Evolutionary conservation across 2,888 invertebrate species (phyloP).

Genomic region (Acheta domesticus): DNA sequence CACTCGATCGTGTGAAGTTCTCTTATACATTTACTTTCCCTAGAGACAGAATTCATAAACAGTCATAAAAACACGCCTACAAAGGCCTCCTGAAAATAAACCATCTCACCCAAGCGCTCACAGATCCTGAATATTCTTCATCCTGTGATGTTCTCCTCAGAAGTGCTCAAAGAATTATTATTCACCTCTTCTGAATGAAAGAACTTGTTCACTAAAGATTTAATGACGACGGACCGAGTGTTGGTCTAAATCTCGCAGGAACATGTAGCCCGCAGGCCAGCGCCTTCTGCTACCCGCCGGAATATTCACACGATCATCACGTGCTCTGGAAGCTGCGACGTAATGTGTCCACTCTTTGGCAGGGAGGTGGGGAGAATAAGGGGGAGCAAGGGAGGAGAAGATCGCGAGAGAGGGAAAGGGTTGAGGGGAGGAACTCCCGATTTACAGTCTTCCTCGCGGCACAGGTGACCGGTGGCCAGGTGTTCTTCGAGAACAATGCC

Average conservation of each 20-base stretch:
- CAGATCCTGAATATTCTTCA: background rate
- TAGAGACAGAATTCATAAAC: background rate
- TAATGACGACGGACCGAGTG: background rate
- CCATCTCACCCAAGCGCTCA: background rate
- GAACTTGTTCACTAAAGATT: constrained; percentile 9
- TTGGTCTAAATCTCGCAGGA: background rate
- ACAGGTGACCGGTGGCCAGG: background rate
- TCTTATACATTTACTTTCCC: background rate
- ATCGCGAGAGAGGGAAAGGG: too few relatives aligned
- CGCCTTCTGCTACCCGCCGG: background rate
- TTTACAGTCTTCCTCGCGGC: background rate
- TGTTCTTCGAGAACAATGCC: constrained; percentile 6
- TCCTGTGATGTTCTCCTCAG: background rate
- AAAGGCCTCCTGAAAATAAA: background rate
- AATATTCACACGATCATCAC: background rate
- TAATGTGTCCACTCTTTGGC: too few relatives aligned
- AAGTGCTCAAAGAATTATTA: background rate
- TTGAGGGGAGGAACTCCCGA: too few relatives aligned
- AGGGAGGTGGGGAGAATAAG: too few relatives aligned
- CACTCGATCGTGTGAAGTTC: background rate
- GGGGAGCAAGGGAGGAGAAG: too few relatives aligned
- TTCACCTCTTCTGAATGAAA: background rate
- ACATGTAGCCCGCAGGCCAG: background rate
- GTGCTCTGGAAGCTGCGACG: too few relatives aligned
- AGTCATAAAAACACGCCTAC: background rate